These are phyloP conservation scores for Dicaeum eximium DNA, from an alignment of 2,113 vertebrate genomes.

Conservation along the genomic window DNA sequence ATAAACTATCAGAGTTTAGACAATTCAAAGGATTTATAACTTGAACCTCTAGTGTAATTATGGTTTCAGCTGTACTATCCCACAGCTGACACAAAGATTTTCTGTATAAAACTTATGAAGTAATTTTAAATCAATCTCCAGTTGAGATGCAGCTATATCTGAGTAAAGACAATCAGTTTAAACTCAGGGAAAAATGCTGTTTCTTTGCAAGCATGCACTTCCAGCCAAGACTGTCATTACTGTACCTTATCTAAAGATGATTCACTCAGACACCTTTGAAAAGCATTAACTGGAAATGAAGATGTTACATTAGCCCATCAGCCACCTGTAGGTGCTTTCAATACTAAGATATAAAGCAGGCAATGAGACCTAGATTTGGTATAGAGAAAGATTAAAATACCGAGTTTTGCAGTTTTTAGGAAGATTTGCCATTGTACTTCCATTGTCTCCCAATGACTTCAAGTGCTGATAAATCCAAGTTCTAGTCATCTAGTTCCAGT, in stretches of 20 bases:
- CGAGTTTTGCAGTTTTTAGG: neutral
- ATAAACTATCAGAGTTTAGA: neutral
- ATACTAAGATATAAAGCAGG: neutral
- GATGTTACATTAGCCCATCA: neutral
- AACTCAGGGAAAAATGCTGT: neutral
- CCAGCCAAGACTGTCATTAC: neutral
- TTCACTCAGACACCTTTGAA: neutral
- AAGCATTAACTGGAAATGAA: neutral
- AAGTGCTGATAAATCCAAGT: neutral
- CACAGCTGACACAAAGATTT: neutral
- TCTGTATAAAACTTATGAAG: neutral
- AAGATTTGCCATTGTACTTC: neutral
- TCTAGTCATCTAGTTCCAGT: neutral
- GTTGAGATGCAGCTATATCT: neutral
- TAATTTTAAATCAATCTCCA: neutral
- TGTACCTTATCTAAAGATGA: neutral
- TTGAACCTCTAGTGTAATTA: neutral
- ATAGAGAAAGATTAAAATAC: neutral
- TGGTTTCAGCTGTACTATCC: neutral
- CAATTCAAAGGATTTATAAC: neutral
- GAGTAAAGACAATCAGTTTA: neutral
- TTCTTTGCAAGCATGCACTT: neutral
- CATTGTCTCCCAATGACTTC: neutral
- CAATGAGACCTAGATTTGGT: neutral
- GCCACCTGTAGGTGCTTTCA: neutral